Evolutionary conservation across 1,140 invertebrate genomes (phyloP).

Genomic region (Leptonema lineaticorne): DNA sequence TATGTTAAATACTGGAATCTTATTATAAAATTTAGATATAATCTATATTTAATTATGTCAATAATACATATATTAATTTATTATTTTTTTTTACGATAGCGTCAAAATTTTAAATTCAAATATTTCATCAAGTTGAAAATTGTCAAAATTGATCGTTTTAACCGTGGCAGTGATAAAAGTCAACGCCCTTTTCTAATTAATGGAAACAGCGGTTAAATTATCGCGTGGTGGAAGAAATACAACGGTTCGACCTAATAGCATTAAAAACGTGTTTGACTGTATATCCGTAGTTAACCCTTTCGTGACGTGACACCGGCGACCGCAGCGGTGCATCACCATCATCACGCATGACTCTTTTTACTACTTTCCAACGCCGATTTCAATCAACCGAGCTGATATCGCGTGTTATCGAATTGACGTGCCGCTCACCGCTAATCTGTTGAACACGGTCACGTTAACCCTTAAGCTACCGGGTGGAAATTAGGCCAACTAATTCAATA

Average conservation of each 20-base stretch:
- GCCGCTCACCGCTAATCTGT: constrained; percentile 22
- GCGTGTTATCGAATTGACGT: constrained; percentile 24
- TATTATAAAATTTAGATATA: no score
- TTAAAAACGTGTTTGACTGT: constrained; percentile 1
- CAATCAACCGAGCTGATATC: constrained; percentile 16
- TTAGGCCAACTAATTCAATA: no score
- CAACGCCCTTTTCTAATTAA: background rate
- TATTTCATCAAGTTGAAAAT: no score
- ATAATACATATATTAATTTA: no score
- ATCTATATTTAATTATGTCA: no score
- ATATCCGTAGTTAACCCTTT: constrained; percentile 9
- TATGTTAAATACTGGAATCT: no score
- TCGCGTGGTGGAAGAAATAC: background rate
- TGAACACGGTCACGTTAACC: background rate
- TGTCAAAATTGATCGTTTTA: no score
- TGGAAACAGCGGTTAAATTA: background rate
- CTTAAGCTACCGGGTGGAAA: background rate
- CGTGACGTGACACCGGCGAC: background rate
- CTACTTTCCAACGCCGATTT: background rate
- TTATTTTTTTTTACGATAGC: no score
- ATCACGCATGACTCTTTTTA: background rate
- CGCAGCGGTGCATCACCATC: constrained; percentile 1
- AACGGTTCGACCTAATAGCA: background rate
- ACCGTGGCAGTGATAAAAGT: no score
- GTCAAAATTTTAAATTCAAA: no score